Evolutionary conservation across 2,797 vertebrate genomes (phyloP), one percentile per base, ranked within the genome.

Genomic region (Orientallactaga sibirica): DNA sequence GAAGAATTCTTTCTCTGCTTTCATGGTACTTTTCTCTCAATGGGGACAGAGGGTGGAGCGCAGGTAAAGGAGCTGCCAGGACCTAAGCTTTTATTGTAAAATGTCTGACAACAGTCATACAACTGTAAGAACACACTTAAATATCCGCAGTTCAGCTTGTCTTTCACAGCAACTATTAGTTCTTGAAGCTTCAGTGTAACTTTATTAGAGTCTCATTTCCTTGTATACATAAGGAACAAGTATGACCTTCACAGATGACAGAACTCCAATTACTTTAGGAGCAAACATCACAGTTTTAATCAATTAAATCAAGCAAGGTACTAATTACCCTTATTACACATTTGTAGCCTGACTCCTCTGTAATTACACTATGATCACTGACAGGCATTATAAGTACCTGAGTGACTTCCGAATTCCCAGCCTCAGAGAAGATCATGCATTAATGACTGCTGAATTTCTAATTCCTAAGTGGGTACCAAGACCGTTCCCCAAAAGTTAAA

Each of bases 311-410:
- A 88, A 82, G 74, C 74, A 84, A 94, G 71, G 85, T 94, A 94
- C 85, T 95, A 91, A 94, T 92, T 95, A 93, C 58, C 77, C 61
- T 95, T 90, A 74, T 90, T 93, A 94, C 41, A 94, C 37, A 86
- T 82, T 27, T 94, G 81, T 88, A 92, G 84, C 82, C 89, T 86
- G 71, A 92, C 29, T 91, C 37, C 79, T 89, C 70, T 96, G 71
- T 95, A 92, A 97, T 93, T 93, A 95, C 52, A 92, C 70, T 86
- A 88, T 82, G 96, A 96, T 75, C 70, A 95, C 86, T n/a, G 80
- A 93, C 86, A 71, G 0, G 37, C 91, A 85, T 73, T 95, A 0
- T 91, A 94, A 97, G 75, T 93, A 80, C 75, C 87, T 90, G 52
- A 52, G 89, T 93, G 87, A 93, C 75, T 91, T 86, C 27, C 93